Evolutionary conservation across 2,113 vertebrate species (phyloP), one percentile per base, ranked within the genome.

Genomic region (Aplodontia rufa): DNA sequence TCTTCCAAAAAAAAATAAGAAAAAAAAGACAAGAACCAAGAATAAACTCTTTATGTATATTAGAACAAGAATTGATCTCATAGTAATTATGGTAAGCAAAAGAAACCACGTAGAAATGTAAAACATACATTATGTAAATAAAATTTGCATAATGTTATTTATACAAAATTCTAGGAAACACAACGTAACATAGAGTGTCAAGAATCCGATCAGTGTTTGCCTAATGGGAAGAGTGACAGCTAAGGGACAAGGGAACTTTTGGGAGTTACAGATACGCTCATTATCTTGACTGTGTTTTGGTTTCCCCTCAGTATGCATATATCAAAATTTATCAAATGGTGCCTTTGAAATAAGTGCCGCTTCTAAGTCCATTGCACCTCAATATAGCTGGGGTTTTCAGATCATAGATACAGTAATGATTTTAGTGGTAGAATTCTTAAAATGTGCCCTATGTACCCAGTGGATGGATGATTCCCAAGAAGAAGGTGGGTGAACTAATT

Each of bases 101-200:
- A 86, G 62, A 95, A 95, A 40, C 30, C 47, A 84, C 91, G 89
- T 24, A 58, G 64, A 94, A 85, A 82, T 51, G 5, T 60, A 83
- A 55, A 53, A 51, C 2, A 24, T 26, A 49, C 11, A 60, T 60
- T 28, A 10, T 60, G 28, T 26, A 28, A 28, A 60, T 60, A 60
- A 60, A 60, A 60, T 60, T 26, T 51, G 9, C 8, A 30, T 42
- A 84, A 97, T 60, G 47, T 42, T 60, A 45, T 35, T 75, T 81
- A 78, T 26, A 45, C 12, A 40, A 64, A 94, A 92, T 53, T 86
- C 47, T 51, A 78, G 58, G 49, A 86, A 84, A 84, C 1, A 20
- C 42, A 74, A 68, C 40, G 37, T 71, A 80, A 80, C 14, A 8
- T 4, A 76, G 17, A 76, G 40, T 68, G 71, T 79, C 47, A 79